Evolutionary conservation across 2,113 vertebrate genomes (phyloP).

Genomic region (Thalassarche chlororhynchos): DNA sequence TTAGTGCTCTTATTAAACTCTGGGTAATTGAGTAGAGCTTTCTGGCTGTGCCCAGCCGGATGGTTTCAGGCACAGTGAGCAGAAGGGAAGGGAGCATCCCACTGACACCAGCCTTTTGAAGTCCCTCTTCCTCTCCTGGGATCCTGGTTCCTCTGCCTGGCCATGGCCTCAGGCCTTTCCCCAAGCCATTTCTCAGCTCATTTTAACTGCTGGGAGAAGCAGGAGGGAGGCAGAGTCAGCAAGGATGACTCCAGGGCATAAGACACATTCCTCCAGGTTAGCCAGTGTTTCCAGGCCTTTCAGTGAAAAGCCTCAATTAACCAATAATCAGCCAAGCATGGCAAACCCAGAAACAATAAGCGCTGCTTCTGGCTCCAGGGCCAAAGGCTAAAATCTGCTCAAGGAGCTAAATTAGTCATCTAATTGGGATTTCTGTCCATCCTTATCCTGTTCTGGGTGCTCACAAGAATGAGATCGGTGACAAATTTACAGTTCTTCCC

Average conservation of each 20-base stretch:
- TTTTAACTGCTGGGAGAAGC: background rate
- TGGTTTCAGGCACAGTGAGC: background rate
- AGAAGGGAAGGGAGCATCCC: background rate
- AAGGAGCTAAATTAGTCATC: constrained; percentile 67
- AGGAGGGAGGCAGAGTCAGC: background rate
- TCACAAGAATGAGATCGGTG: background rate
- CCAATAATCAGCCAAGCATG: constrained; percentile 67
- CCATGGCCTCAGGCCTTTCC: background rate
- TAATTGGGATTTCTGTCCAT: constrained; percentile 74
- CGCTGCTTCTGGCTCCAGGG: constrained; percentile 62
- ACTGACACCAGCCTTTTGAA: constrained; percentile 45
- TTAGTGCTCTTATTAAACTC: background rate
- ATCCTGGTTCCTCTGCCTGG: background rate
- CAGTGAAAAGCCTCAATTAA: constrained; percentile 73
- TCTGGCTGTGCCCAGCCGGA: background rate
- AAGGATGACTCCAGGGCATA: constrained; percentile 13
- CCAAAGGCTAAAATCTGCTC: constrained; percentile 73
- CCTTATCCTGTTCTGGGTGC: background rate
- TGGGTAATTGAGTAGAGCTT: constrained; percentile 28
- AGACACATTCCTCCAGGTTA: constrained; percentile 63
- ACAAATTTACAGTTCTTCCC: background rate
- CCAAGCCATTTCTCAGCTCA: background rate
- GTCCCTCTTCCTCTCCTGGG: background rate
- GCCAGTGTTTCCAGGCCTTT: constrained; percentile 66
- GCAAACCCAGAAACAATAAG: constrained; percentile 53